phyloP scores from a whole-genome alignment of 2,888 invertebrate genomes.

The Mythimna impura region DNA sequence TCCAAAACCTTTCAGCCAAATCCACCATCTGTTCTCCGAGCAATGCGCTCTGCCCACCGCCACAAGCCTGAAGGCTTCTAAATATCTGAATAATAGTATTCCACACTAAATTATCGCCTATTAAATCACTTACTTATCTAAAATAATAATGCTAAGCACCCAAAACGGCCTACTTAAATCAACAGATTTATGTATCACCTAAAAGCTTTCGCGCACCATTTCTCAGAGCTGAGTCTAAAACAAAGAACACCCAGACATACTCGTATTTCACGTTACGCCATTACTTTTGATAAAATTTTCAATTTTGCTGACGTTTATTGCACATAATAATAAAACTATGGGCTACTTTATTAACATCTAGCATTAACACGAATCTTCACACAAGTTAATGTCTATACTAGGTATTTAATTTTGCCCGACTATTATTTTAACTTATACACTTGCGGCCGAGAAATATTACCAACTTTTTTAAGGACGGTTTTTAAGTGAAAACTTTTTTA shows the following conservation, averaged over 20 bases:
- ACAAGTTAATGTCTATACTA: conserved; percentile 50
- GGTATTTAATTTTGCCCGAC: conserved; percentile 58
- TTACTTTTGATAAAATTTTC: conserved; percentile 58
- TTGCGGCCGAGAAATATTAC: conserved; percentile 30
- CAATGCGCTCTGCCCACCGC: too few relatives aligned
- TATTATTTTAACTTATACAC: conserved; percentile 58
- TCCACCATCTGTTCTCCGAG: too few relatives aligned
- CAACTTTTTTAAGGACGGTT: background rate
- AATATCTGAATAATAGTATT: too few relatives aligned
- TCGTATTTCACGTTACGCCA: conserved; percentile 29
- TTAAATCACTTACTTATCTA: background rate
- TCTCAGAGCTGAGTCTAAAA: conserved; percentile 21
- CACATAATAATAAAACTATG: conserved; percentile 56
- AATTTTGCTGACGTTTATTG: conserved; percentile 56
- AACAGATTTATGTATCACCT: conserved; percentile 37
- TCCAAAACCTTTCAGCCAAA: too few relatives aligned
- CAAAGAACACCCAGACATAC: conserved; percentile 21
- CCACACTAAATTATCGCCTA: too few relatives aligned
- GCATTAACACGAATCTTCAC: conserved; percentile 53
- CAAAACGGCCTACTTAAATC: background rate
- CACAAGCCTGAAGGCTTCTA: too few relatives aligned
- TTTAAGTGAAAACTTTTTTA: background rate
- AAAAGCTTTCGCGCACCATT: conserved; percentile 29
- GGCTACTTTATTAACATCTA: conserved; percentile 54
- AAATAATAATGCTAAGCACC: conserved; percentile 7